Conservation (phyloP, 2,797 vertebrate species). For the Thripadectes ignobilis region DNA sequence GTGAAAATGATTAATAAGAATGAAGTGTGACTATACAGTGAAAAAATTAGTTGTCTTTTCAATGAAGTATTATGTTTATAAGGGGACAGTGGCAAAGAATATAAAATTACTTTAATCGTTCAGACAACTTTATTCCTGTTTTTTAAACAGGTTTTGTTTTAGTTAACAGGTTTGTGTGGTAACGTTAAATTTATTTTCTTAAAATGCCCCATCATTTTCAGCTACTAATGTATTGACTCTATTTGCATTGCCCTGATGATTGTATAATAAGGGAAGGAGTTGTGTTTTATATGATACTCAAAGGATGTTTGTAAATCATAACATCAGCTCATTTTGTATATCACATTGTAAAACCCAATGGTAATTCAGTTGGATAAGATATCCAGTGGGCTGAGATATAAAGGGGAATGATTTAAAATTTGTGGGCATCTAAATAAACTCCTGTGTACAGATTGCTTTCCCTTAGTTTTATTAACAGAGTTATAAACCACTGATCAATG, state of each 20-base stretch:
- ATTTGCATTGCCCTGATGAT: conserved; percentile 56
- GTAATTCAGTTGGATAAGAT: conserved; percentile 64
- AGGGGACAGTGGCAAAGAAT: background rate
- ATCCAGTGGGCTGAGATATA: conserved; percentile 55
- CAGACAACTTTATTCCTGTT: background rate
- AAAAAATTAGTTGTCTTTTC: conserved; percentile 13
- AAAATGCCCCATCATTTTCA: conserved; percentile 20
- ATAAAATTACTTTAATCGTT: background rate
- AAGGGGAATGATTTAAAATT: conserved; percentile 62
- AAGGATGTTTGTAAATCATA: conserved; percentile 71
- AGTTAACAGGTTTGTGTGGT: background rate
- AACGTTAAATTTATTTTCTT: conserved; percentile 44
- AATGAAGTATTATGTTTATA: background rate
- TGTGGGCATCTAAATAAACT: conserved; percentile 73
- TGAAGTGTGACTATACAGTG: background rate
- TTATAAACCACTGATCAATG: background rate
- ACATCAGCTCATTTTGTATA: conserved; percentile 68
- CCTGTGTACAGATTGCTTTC: conserved; percentile 65
- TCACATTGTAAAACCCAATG: conserved; percentile 70
- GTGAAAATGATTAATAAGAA: conserved; percentile 2
- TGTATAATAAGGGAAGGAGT: conserved; percentile 56
- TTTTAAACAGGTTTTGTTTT: conserved; percentile 12
- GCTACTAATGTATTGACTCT: conserved; percentile 16
- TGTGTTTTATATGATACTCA: conserved; percentile 71
- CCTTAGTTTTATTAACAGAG: conserved; percentile 25